These are phyloP conservation scores for Scomber colias DNA, from an alignment of 2,113 vertebrate species.

Conservation along the genomic window DNA sequence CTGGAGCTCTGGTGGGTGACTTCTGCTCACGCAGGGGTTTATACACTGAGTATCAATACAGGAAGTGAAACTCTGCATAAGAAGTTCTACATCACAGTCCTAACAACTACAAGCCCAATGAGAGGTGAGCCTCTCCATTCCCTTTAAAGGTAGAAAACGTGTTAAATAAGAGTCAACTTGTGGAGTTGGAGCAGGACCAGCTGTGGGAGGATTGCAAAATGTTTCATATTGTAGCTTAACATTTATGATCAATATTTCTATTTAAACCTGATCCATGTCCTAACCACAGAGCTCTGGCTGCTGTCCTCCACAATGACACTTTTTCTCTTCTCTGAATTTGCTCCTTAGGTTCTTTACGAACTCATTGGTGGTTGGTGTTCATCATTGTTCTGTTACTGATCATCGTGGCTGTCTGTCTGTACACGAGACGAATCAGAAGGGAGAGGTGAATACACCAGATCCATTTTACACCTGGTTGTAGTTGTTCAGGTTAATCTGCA, in stretches of 20 bases:
- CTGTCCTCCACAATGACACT: constrained; percentile 18
- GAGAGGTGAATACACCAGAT: constrained; percentile 62
- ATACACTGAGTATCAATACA: constrained; percentile 64
- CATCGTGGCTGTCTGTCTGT: constrained; percentile 42
- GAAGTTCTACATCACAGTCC: constrained; percentile 65
- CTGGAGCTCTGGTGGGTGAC: constrained; percentile 63
- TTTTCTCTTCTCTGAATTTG: constrained; percentile 20
- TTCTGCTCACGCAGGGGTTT: constrained; percentile 63
- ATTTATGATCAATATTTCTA: constrained; percentile 28
- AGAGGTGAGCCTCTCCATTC: too few species aligned
- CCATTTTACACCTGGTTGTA: neutral
- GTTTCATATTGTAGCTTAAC: constrained; percentile 22
- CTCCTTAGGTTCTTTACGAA: constrained; percentile 4
- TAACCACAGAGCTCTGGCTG: constrained; percentile 7
- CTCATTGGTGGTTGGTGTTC: constrained; percentile 30
- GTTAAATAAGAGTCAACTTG: constrained; percentile 27
- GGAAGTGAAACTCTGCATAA: constrained; percentile 33
- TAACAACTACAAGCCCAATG: too few species aligned
- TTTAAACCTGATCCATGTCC: constrained; percentile 36
- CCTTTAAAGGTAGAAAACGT: constrained; percentile 32
- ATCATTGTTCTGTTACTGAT: constrained; percentile 59
- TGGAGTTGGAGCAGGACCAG: neutral
- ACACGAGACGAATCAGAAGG: too few species aligned
- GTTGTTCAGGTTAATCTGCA: neutral
- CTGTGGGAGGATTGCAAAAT: constrained; percentile 13